A percentile compares a stretch with the other conserved stretches of the same genome.
These are phyloP conservation scores for Colossoma macropomum DNA, from an alignment of 2,113 vertebrate species.

Conservation along the genomic window DNA sequence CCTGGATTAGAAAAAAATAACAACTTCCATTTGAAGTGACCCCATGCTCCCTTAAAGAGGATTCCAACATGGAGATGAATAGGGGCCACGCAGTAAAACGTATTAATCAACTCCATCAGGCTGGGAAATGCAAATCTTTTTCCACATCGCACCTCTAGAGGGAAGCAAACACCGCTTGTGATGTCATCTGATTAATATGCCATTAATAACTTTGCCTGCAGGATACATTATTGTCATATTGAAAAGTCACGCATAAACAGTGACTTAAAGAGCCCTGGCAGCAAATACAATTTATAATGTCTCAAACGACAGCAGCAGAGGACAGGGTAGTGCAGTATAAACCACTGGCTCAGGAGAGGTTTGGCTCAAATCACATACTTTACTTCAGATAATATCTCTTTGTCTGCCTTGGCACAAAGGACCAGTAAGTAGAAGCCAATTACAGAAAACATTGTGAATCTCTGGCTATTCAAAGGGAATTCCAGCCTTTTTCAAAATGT, in stretches of 20 bases:
- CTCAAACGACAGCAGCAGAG: not conserved
- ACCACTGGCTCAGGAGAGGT: too few relatives aligned
- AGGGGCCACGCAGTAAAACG: not conserved
- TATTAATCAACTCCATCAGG: not conserved
- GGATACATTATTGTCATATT: not conserved
- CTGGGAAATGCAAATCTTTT: not conserved
- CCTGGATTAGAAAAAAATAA: not conserved
- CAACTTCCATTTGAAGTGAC: not conserved
- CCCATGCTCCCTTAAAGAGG: not conserved
- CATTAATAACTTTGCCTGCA: not conserved
- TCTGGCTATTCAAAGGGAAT: too few relatives aligned
- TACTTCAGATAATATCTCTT: too few relatives aligned
- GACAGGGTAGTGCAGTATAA: too few relatives aligned
- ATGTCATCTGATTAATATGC: not conserved
- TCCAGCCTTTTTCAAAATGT: too few relatives aligned
- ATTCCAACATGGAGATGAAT: not conserved
- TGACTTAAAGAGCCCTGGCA: not conserved
- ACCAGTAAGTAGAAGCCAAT: too few relatives aligned
- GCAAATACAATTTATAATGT: not conserved
- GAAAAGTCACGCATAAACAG: not conserved
- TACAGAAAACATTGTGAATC: too few relatives aligned
- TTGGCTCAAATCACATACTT: too few relatives aligned
- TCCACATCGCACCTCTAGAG: not conserved
- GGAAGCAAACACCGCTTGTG: constrained; percentile 7
- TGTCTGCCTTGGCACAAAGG: too few relatives aligned